phyloP scores from a whole-genome alignment of 2,797 vertebrate species.

The Rhinatrema bivittatum region DNA sequence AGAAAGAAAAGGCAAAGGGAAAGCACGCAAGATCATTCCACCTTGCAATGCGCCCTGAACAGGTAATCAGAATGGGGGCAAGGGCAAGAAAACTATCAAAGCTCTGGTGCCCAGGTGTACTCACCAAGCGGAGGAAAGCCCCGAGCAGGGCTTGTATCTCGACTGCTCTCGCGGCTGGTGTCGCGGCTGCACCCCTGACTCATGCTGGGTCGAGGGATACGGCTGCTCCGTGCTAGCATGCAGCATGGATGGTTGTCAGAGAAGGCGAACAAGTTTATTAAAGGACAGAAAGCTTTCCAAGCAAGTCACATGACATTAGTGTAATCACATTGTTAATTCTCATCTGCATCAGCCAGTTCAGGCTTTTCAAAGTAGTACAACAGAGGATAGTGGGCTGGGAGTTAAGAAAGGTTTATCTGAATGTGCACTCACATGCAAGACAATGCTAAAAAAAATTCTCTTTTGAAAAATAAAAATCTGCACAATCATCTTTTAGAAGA shows the following conservation, averaged over 20 bases:
- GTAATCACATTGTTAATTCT: slow-evolving; percentile 46
- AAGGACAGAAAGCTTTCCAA: slow-evolving; percentile 57
- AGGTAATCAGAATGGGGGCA: slow-evolving; percentile 26
- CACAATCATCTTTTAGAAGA: too few relatives aligned
- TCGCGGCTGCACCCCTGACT: slow-evolving; percentile 98
- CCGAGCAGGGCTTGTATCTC: slow-evolving; percentile 96
- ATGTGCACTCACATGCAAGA: too few relatives aligned
- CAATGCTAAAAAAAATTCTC: too few relatives aligned
- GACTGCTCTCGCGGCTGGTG: slow-evolving; percentile 98
- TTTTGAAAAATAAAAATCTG: too few relatives aligned
- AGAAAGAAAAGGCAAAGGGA: slow-evolving; percentile 27
- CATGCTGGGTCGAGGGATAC: slow-evolving; percentile 96
- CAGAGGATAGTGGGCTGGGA: not conserved
- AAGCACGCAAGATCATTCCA: slow-evolving; percentile 42
- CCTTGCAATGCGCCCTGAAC: slow-evolving; percentile 33
- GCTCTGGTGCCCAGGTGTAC: slow-evolving; percentile 47
- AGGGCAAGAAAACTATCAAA: not conserved
- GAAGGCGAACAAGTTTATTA: slow-evolving; percentile 83
- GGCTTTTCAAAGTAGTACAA: slow-evolving; percentile 17
- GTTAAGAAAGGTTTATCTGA: too few relatives aligned
- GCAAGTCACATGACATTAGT: slow-evolving; percentile 55
- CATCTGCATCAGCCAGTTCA: slow-evolving; percentile 22
- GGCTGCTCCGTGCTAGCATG: slow-evolving; percentile 97
- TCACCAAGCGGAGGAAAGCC: slow-evolving; percentile 94
- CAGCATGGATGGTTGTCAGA: slow-evolving; percentile 87